Percentiles rank a stretch among this genome's conserved stretches.
Conservation (phyloP, 2,888 invertebrate species). For the Phoenoteleia sp. region DNA sequence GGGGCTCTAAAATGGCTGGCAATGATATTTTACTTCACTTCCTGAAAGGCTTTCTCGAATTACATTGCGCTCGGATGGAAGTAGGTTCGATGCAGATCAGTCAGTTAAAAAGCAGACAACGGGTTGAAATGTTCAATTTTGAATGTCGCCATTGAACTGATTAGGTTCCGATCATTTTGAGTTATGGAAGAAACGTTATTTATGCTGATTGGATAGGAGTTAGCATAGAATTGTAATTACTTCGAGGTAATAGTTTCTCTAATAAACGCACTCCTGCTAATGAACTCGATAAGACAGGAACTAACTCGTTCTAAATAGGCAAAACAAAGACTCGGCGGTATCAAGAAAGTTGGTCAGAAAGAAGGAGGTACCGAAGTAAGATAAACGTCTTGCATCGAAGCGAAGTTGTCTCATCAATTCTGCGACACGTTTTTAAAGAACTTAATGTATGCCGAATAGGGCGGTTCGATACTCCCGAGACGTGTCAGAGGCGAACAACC, state of each 20-base stretch:
- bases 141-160: too few relatives aligned
- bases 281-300: too few relatives aligned
- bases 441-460: conserved; percentile 67
- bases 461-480: conserved; percentile 63
- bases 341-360: not conserved
- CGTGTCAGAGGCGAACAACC: conserved; percentile 60
- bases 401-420: conserved; percentile 60
- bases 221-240: too few relatives aligned
- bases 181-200: too few relatives aligned
- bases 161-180: too few relatives aligned
- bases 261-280: too few relatives aligned
- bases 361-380: conserved; percentile 2
- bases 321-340: not conserved
- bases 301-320: too few relatives aligned
- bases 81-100: conserved; percentile 33
- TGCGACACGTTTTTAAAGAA: conserved; percentile 63
- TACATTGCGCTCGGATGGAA: conserved; percentile 16
- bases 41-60: conserved; percentile 56
- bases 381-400: conserved; percentile 28
- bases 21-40: conserved; percentile 53
- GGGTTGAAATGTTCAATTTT: too few relatives aligned
- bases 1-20: conserved; percentile 43
- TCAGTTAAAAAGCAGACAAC: conserved; percentile 6
- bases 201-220: too few relatives aligned
- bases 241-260: too few relatives aligned